Evolutionary conservation across 2,113 vertebrate genomes (phyloP).

Genomic region (Pteronura brasiliensis): DNA sequence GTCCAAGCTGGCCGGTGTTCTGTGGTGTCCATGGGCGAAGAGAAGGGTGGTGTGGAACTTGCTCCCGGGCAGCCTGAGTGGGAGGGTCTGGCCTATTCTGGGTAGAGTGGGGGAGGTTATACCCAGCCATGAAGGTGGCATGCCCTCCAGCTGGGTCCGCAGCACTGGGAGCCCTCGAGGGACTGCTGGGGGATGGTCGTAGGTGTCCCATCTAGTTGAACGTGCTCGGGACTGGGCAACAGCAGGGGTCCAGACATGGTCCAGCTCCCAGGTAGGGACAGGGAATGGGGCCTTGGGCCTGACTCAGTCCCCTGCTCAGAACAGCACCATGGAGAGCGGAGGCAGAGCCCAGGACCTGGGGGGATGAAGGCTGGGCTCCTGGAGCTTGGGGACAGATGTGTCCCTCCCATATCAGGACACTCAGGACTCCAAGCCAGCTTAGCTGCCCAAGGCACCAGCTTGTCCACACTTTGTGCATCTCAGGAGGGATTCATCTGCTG

Average conservation of each 20-base stretch:
- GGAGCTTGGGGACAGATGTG: not conserved
- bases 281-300: not conserved
- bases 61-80: not conserved
- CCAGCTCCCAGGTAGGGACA: not conserved
- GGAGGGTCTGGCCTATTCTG: not conserved
- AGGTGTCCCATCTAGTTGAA: not conserved
- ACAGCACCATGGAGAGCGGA: not conserved
- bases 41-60: not conserved
- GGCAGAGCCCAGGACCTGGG: not conserved
- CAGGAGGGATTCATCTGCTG: not conserved
- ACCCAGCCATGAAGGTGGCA: too few relatives aligned
- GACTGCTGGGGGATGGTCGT: not conserved
- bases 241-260: not conserved
- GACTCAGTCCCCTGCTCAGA: not conserved
- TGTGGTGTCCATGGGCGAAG: not conserved
- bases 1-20: not conserved
- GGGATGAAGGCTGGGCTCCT: not conserved
- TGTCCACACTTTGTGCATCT: too few relatives aligned
- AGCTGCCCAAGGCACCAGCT: not conserved
- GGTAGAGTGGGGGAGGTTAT: not conserved
- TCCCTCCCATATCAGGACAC: not conserved
- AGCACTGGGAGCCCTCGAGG: not conserved
- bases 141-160: accelerated
- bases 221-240: not conserved
- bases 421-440: too few relatives aligned